Conservation (phyloP, 2,113 vertebrate genomes). For the Coracopsis vasa region DNA sequence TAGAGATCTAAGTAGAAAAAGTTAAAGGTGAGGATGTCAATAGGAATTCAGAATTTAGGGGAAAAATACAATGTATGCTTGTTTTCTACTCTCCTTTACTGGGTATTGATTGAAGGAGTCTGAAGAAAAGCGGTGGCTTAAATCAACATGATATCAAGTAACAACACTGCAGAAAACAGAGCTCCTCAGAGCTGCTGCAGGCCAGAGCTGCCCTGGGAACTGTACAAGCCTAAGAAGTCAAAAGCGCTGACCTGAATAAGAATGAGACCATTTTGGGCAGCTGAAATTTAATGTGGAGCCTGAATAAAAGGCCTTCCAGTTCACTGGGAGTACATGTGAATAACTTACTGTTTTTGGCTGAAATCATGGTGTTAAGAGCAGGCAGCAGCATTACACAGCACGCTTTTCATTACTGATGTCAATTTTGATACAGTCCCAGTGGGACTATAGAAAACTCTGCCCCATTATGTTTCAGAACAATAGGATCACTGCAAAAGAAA, state of each 20-base stretch:
- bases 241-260: slow-evolving; percentile 63
- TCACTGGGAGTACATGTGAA: slow-evolving; percentile 63
- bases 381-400: slow-evolving; percentile 51
- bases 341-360: slow-evolving; percentile 68
- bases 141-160: slow-evolving; percentile 36
- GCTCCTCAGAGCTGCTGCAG: slow-evolving; percentile 23
- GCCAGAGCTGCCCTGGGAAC: slow-evolving; percentile 15
- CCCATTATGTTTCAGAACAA: slow-evolving; percentile 77
- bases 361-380: slow-evolving; percentile 42
- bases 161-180: background rate
- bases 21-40: background rate
- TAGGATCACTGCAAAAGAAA: slow-evolving; percentile 66
- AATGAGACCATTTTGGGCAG: slow-evolving; percentile 71
- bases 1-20: background rate
- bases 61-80: background rate
- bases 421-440: slow-evolving; percentile 70
- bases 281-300: slow-evolving; percentile 61
- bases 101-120: background rate
- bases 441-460: slow-evolving; percentile 70
- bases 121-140: background rate
- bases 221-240: background rate
- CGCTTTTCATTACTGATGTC: slow-evolving; percentile 75
- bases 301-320: slow-evolving; percentile 52
- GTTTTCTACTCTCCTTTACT: background rate
- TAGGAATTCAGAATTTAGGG: background rate